These are phyloP conservation scores for Gandaritis pyraliata DNA, from an alignment of 2,888 invertebrate genomes.

Conservation along the genomic window DNA sequence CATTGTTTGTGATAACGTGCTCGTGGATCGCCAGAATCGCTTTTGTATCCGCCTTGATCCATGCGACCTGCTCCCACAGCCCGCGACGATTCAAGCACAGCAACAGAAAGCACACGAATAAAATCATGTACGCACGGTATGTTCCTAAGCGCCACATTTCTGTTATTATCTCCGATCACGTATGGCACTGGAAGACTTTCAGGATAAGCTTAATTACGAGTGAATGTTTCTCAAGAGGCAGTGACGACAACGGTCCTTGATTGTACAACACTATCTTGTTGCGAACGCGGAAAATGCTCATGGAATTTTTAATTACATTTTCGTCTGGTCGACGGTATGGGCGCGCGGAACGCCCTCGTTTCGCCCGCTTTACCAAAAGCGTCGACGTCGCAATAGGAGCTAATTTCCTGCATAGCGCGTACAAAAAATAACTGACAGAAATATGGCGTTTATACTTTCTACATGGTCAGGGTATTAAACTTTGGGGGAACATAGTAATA, in stretches of 20 bases:
- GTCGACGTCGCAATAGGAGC: conserved; percentile 84
- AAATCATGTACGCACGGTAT: conserved; percentile 19
- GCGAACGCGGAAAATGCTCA: conserved; percentile 80
- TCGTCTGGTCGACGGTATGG: conserved; percentile 80
- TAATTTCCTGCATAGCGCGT: conserved; percentile 83
- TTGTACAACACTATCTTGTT: conserved; percentile 82
- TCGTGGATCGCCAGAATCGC: conserved; percentile 97
- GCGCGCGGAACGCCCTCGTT: conserved; percentile 77
- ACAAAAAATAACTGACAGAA: conserved; percentile 76
- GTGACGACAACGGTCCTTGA: conserved; percentile 77
- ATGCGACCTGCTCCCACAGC: conserved; percentile 89
- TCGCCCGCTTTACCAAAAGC: conserved; percentile 81
- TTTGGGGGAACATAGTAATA: conserved; percentile 51
- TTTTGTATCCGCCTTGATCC: conserved; percentile 97
- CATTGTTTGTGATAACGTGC: conserved; percentile 97
- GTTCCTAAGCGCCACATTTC: conserved; percentile 53
- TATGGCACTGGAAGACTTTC: conserved; percentile 69
- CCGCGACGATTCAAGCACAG: conserved; percentile 35
- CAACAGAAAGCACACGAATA: conserved; percentile 27
- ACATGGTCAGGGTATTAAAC: conserved; percentile 56
- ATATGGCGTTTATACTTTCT: conserved; percentile 71
- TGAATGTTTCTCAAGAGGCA: conserved; percentile 79
- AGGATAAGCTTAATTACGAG: conserved; percentile 80
- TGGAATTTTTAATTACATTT: conserved; percentile 85
- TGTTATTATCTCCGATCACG: conserved; percentile 53